These are phyloP conservation scores for Clunio marinus DNA, from an alignment of 2,888 invertebrate species.

Conservation along the genomic window DNA sequence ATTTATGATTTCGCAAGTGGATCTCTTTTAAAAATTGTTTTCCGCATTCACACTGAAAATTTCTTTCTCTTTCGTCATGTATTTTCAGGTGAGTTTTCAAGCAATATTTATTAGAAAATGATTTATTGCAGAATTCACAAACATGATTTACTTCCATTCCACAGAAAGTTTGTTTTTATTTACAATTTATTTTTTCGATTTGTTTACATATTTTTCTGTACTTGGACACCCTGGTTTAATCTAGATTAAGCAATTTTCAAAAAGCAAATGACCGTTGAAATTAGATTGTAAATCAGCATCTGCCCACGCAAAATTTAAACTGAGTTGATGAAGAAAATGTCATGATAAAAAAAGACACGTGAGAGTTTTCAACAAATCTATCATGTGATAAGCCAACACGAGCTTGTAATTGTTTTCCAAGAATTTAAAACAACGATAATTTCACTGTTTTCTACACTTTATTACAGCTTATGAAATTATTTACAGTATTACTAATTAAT, in stretches of 20 bases:
- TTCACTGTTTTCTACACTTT: background rate
- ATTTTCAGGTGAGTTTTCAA: slow-evolving; percentile 11
- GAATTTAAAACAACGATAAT: background rate
- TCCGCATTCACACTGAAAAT: slow-evolving; percentile 4
- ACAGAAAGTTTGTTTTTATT: background rate
- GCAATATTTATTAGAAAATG: slow-evolving; percentile 17
- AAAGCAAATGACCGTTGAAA: too few species aligned
- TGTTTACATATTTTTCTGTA: too few species aligned
- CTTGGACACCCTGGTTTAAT: too few species aligned
- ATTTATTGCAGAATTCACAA: slow-evolving; percentile 23
- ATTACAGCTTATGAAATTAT: background rate
- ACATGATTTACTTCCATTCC: background rate
- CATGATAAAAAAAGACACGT: too few species aligned
- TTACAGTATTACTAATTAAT: background rate
- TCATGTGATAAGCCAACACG: too few species aligned
- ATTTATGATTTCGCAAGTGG: background rate
- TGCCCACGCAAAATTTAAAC: too few species aligned
- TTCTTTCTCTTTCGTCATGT: slow-evolving; percentile 4
- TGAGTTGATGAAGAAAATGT: too few species aligned
- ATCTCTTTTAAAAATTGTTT: background rate
- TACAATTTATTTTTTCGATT: too few species aligned
- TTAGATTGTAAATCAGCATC: too few species aligned
- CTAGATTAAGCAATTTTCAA: too few species aligned
- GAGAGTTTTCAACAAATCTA: too few species aligned
- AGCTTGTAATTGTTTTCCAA: too few species aligned